A percentile compares a stretch with the other conserved stretches of the same genome.
Evolutionary conservation across 37 sponge, comb jelly and placozoan genomes (phyloP).

Genomic region (Agelas oroides): DNA sequence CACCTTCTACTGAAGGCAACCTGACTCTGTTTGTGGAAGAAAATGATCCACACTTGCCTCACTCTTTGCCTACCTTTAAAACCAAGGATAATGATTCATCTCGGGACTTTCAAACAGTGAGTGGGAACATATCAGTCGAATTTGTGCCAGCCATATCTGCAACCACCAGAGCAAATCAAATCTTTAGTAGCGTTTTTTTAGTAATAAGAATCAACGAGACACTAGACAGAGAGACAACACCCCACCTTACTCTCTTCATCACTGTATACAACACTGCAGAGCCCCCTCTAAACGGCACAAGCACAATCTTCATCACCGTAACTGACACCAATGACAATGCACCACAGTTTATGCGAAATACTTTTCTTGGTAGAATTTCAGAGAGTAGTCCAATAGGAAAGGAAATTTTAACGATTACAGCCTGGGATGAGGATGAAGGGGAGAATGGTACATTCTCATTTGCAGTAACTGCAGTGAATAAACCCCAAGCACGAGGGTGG

Average conservation of each 20-base stretch:
- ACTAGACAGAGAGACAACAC: constrained; percentile 50
- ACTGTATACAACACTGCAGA: constrained; percentile 12
- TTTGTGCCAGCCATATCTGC: not conserved
- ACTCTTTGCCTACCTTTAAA: not conserved
- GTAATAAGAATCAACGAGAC: not conserved
- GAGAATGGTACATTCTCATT: constrained; percentile 62
- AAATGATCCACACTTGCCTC: not conserved
- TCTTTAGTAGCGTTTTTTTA: not conserved
- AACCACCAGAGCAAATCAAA: not conserved
- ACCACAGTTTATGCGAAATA: constrained; percentile 21
- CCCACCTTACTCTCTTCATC: constrained; percentile 24
- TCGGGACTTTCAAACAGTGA: not conserved
- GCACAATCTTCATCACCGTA: constrained; percentile 19
- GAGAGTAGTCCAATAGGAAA: constrained; percentile 52
- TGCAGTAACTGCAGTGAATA: constrained; percentile 21
- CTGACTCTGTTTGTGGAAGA: not conserved
- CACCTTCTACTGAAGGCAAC: not conserved
- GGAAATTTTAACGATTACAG: constrained; percentile 32
- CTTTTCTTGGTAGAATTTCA: not conserved
- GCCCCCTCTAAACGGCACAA: constrained; percentile 6
- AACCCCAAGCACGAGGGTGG: constrained; percentile 33
- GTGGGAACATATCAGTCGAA: no score
- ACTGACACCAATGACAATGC: constrained; percentile 65
- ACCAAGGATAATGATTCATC: not conserved
- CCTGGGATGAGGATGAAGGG: constrained; percentile 45